Base-by-base conservation (phyloP, 1,140 invertebrate species). In the Drosophila tristis region DNA sequence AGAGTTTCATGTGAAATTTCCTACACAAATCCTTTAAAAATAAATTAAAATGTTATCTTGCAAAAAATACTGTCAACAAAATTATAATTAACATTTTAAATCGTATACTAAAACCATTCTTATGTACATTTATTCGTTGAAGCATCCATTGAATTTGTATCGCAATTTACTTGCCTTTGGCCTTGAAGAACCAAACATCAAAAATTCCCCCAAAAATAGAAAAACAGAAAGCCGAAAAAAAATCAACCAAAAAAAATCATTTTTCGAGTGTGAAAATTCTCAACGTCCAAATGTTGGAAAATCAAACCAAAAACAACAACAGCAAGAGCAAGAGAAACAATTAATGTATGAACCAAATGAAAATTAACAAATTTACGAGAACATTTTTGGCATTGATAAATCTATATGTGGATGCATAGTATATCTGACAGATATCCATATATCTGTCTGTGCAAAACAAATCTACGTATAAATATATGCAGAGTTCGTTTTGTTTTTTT, bases 231-330 rank as follows among this genome's bases (percentile, higher is more conserved):
- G 13, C 8, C 9, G 4, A 45, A 23, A 42, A 45, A 23, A 11
- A 47, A 53, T 50, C 56, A 42, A 51, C 31, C 15, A 50, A 26
- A 13, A n/a, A 51, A 31, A 4, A n/a, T 48, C 29, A 56, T 67
- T 68, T 49, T 49, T 63, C 68, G 63, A 63, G 70, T 73, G 70
- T 73, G 68, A 73, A 74, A 64, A 64, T 64, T 42, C 66, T 50
- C 44, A 20, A 8, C 25, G 35, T 8, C 31, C 29, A 57, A 23
- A 9, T 67, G 23, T 56, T 68, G 44, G 59, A 50, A 64, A 66
- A 47, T 47, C 16, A 64, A 48, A 39, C 4, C 53, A 39, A 48
- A 56, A 53, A 23, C n/a, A 61, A 65, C 13, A 26, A n/a, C 43
- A 23, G 16, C 51, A 23, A 16, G 9, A 2, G 15, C 31, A 42